Conservation (phyloP, 2,113 vertebrate genomes). For the Albula goreensis region DNA sequence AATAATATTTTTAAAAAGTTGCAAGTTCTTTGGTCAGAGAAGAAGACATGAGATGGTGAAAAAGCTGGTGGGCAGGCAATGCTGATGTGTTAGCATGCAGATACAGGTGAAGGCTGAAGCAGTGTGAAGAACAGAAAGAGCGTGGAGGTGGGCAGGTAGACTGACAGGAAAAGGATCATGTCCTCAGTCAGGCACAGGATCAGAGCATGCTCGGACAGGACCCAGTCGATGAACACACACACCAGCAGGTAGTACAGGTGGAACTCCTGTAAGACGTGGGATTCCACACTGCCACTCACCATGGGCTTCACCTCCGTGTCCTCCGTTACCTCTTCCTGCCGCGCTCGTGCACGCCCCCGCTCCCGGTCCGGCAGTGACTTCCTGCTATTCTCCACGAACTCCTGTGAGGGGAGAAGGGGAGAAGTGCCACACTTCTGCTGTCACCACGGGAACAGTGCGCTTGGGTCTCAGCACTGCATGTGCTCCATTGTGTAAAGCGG, state of each 20-base stretch:
- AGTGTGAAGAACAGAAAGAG: slow-evolving; percentile 86
- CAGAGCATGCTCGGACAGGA: slow-evolving; percentile 81
- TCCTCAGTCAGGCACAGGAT: slow-evolving; percentile 87
- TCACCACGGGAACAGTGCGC: background rate
- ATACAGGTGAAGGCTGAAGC: slow-evolving; percentile 77
- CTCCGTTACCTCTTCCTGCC: slow-evolving; percentile 74
- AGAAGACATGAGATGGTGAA: background rate
- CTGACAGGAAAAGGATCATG: slow-evolving; percentile 88
- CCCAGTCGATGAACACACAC: slow-evolving; percentile 89
- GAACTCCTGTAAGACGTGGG: slow-evolving; percentile 84
- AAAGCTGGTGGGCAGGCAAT: background rate
- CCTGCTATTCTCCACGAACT: slow-evolving; percentile 94
- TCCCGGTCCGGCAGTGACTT: slow-evolving; percentile 82
- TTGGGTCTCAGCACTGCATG: background rate
- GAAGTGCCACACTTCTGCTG: background rate
- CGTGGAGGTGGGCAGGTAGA: slow-evolving; percentile 90
- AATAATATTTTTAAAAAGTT: background rate
- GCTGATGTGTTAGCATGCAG: slow-evolving; percentile 73
- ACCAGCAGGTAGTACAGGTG: slow-evolving; percentile 91
- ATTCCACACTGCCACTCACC: slow-evolving; percentile 91
- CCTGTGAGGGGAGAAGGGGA: slow-evolving; percentile 67
- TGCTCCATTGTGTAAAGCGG: background rate
- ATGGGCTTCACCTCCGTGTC: slow-evolving; percentile 91
- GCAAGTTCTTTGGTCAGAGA: background rate
- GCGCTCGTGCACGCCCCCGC: slow-evolving; percentile 70